Evolutionary conservation across 64 coral and sea anemone species (phyloP), one percentile per base, ranked within the genome.

Genomic region (Catalaphyllia jardinei): DNA sequence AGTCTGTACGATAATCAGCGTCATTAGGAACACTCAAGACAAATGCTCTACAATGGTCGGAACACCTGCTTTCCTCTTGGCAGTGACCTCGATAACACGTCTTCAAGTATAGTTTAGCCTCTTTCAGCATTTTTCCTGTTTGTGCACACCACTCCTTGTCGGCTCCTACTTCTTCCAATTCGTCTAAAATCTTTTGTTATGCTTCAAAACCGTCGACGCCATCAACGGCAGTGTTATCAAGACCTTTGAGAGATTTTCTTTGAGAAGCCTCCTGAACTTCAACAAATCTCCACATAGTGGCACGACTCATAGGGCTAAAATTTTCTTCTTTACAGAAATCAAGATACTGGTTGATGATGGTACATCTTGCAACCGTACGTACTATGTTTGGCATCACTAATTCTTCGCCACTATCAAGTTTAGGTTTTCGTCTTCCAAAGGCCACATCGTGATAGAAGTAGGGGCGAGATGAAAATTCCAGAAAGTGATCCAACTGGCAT

Each of bases 371-470:
- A n/a, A n/a, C n/a, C n/a, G n/a, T n/a, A n/a, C n/a, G n/a, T n/a
- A n/a, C n/a, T n/a, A n/a, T n/a, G n/a, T n/a, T n/a, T n/a, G n/a
- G n/a, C n/a, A n/a, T n/a, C n/a, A n/a, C n/a, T n/a, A n/a, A n/a
- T n/a, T n/a, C n/a, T n/a, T n/a, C n/a, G 55, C 75, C 77, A 29
- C 72, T 75, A 2, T 91, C 89, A 62, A 91, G 80, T 49, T 91
- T 91, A 19, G 85, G 35, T 75, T 54, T 91, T 31, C 89, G 71
- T 30, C 38, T 88, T 11, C 92, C 86, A 93, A 81, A 93, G 19
- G 84, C 91, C 61, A 93, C 84, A 74, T 75, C 84, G 67, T 88
- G 91, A 79, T 88, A 74, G 72, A 67, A 83, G 69, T 83, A 91
- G 60, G 74, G 78, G 31, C 78, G 75, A 71, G 35, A 88, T 62